phyloP scores from a whole-genome alignment of 2,113 vertebrate species.

The Rallus limicola region DNA sequence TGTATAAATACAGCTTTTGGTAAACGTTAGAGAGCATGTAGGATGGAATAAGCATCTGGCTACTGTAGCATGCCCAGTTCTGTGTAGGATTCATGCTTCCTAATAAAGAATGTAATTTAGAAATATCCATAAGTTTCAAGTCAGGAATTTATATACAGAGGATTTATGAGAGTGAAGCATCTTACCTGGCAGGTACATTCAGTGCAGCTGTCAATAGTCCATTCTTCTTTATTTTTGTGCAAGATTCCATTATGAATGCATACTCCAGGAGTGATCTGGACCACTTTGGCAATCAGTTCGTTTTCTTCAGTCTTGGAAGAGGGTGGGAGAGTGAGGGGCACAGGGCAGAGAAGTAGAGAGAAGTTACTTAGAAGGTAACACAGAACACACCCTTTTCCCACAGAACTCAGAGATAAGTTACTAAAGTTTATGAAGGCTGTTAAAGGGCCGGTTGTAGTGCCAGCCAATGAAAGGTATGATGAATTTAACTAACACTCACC shows the following conservation, averaged over 20 bases:
- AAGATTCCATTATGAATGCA: slow-evolving; percentile 90
- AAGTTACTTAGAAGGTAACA: background rate
- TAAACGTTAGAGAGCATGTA: background rate
- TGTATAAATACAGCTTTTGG: background rate
- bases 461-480: background rate
- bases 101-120: background rate
- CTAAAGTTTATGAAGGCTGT: background rate
- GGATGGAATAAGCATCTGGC: background rate
- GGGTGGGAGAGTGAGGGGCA: too few species aligned
- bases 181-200: slow-evolving; percentile 96
- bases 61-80: background rate
- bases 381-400: background rate
- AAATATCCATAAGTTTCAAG: background rate
- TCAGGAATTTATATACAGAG: background rate
- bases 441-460: background rate
- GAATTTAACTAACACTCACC: slow-evolving; percentile 78
- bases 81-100: background rate
- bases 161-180: background rate
- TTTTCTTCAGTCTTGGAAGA: slow-evolving; percentile 81
- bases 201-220: slow-evolving; percentile 95
- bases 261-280: slow-evolving; percentile 75
- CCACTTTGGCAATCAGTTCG: slow-evolving; percentile 68
- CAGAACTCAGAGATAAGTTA: background rate
- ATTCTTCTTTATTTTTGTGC: slow-evolving; percentile 88
- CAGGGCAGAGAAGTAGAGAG: background rate